Percentiles rank a stretch among this genome's conserved stretches.
Evolutionary conservation across 2,113 vertebrate genomes (phyloP).

Genomic region (Gorsachius goisagi): DNA sequence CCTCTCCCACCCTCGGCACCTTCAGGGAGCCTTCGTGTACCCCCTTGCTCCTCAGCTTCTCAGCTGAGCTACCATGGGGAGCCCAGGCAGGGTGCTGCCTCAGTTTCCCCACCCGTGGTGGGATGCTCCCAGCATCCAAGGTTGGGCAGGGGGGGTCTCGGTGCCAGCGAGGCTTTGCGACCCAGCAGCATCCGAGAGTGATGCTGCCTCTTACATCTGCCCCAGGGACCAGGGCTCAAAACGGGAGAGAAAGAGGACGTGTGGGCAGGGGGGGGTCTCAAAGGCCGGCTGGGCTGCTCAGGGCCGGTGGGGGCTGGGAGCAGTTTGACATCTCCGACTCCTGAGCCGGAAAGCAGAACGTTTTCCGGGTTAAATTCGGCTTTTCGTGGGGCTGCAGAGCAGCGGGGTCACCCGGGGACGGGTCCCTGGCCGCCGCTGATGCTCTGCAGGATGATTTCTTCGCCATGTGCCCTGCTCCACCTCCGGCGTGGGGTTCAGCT

Average conservation of each 20-base stretch:
- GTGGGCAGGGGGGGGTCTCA: neutral
- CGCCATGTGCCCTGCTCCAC: neutral
- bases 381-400: neutral
- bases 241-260: fast-evolving
- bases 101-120: fast-evolving
- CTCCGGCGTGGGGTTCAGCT: neutral
- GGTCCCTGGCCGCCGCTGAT: fast-evolving
- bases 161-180: fast-evolving
- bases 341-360: neutral
- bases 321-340: neutral
- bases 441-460: neutral
- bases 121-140: neutral
- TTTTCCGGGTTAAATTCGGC: fast-evolving
- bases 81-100: neutral
- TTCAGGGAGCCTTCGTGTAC: fast-evolving
- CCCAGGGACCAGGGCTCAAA: neutral
- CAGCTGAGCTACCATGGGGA: neutral
- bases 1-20: neutral
- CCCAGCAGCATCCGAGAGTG: fast-evolving
- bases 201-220: neutral
- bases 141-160: no score
- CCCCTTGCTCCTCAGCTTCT: neutral
- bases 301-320: neutral
- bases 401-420: neutral
- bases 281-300: neutral